Conservation (phyloP, 1,140 invertebrate genomes). For the Frieseomelitta varia region DNA sequence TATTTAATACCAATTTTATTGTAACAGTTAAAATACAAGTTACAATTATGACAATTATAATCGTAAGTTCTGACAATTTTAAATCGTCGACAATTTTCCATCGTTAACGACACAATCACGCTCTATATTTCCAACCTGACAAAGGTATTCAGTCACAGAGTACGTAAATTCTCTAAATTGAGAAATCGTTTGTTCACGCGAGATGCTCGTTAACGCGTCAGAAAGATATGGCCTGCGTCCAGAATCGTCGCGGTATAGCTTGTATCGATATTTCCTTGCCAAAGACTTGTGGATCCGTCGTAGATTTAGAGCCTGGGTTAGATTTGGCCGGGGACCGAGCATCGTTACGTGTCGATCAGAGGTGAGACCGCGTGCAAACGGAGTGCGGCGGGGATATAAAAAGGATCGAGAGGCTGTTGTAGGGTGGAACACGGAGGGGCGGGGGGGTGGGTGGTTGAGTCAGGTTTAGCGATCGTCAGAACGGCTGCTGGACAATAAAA, state of each 20-base stretch:
- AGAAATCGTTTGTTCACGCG: background rate
- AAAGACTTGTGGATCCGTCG: slow-evolving; percentile 25
- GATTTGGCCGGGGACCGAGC: slow-evolving; percentile 15
- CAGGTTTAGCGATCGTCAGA: slow-evolving; percentile 38
- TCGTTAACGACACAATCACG: no score
- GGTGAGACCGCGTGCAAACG: slow-evolving; percentile 9
- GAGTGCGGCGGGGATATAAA: background rate
- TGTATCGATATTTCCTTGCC: slow-evolving; percentile 13
- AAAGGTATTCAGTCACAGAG: background rate
- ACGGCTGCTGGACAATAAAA: slow-evolving; percentile 64
- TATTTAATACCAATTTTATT: no score
- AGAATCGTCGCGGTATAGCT: background rate
- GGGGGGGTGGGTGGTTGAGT: no score
- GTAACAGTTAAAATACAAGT: no score
- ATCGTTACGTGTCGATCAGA: slow-evolving; percentile 48
- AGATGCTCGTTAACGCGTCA: background rate
- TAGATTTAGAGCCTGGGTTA: background rate
- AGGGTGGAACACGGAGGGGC: background rate
- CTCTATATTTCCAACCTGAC: background rate
- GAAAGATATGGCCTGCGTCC: background rate
- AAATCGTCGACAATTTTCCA: no score
- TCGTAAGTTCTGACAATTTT: no score
- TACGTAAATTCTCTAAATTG: background rate
- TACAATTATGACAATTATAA: no score
- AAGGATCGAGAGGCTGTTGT: slow-evolving; percentile 18